Conservation (phyloP, 2,113 vertebrate species). For the Brevimyrus niger region DNA sequence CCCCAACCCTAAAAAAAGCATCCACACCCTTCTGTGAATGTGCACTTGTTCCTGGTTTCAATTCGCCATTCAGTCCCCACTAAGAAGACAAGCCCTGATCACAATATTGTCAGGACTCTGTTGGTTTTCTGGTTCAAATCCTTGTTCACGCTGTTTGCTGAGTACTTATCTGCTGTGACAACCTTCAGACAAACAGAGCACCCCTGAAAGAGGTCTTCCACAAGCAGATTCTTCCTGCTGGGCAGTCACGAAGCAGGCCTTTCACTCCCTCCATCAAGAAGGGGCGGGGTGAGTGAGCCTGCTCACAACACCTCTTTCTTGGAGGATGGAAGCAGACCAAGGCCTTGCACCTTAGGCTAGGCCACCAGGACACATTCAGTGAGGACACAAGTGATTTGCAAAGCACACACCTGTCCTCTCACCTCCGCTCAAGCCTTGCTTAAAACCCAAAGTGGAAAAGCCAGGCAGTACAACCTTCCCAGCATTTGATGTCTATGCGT, state of each 20-base stretch:
- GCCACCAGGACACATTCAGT: conserved; percentile 76
- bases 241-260: conserved; percentile 79
- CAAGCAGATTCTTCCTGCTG: conserved; percentile 90
- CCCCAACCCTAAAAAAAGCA: conserved; percentile 44
- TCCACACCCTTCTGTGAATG: conserved; percentile 59
- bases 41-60: conserved; percentile 70
- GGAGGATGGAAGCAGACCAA: conserved; percentile 83
- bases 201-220: conserved; percentile 90
- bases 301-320: conserved; percentile 88
- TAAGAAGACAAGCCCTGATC: conserved; percentile 75
- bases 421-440: conserved; percentile 39
- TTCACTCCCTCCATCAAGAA: conserved; percentile 95
- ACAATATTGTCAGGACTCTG: conserved; percentile 83
- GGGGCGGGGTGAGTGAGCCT: conserved; percentile 85
- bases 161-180: conserved; percentile 96
- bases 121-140: conserved; percentile 96
- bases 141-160: conserved; percentile 98
- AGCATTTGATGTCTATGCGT: not conserved
- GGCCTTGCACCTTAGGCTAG: conserved; percentile 72
- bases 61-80: conserved; percentile 69
- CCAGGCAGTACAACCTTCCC: not conserved
- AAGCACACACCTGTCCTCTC: conserved; percentile 64
- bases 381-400: not conserved
- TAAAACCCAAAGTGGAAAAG: not conserved
- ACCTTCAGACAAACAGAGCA: conserved; percentile 89